phyloP scores from a whole-genome alignment of 2,113 vertebrate species.

The Anser cygnoides region DNA sequence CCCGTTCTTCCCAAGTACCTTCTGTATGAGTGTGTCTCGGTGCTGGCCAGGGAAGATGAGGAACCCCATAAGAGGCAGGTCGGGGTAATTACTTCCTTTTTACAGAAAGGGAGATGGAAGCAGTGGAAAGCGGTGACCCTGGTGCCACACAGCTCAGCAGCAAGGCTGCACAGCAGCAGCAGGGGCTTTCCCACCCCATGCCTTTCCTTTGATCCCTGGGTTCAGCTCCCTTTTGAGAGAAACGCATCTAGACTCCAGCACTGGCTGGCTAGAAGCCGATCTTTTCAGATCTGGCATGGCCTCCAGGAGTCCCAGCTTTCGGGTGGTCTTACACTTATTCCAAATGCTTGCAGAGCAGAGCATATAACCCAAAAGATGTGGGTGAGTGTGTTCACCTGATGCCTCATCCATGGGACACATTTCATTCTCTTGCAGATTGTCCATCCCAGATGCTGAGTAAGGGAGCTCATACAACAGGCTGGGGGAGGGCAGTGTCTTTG shows the following conservation, averaged over 20 bases:
- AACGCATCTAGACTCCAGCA: background rate
- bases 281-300: background rate
- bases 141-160: background rate
- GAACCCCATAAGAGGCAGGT: background rate
- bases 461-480: background rate
- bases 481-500: background rate
- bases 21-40: background rate
- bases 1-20: constrained; percentile 32
- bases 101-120: background rate
- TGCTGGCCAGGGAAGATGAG: background rate
- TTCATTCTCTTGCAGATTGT: background rate
- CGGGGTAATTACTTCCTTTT: background rate
- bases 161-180: background rate
- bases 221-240: background rate
- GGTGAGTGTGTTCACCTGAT: background rate
- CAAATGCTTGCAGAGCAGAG: background rate
- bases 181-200: background rate
- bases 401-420: background rate
- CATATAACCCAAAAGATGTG: background rate
- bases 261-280: background rate
- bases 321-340: background rate
- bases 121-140: background rate
- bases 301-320: background rate
- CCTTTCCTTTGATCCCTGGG: background rate
- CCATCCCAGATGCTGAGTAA: background rate